Evolutionary conservation across 1,140 invertebrate species (phyloP), one percentile per base, ranked within the genome.

Genomic region (Bombus terrestris): DNA sequence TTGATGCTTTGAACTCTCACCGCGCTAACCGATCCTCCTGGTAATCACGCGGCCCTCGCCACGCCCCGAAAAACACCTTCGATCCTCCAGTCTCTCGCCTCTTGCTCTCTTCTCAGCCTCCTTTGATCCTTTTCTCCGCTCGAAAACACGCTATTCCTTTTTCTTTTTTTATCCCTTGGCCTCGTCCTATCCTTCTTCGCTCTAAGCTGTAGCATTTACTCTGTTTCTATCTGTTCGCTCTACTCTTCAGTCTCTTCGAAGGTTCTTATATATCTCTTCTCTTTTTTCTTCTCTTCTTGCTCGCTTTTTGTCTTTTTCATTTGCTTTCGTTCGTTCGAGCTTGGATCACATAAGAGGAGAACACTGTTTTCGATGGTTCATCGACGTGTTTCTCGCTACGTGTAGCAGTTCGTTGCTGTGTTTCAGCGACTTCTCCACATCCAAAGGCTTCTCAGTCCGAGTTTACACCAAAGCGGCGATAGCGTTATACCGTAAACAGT

Each of bases 1-100:
- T 95, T 95, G 94, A 94, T 94, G 93, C 94, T 94, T 95, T 95
- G 94, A 94, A 95, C 94, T 94, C 93, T 95, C 94, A 94, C 94
- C 94, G 94, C 94, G 91, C 94, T 95, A 94, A 95, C 94, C 94
- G 94, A 94, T 94, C 93, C 94, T 93, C 92, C 93, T 92, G 94
- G 94, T 95, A 95, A 95, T 95, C 94, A 94, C 92, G 92, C 93
- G 93, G 92, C 88, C 92, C 92, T 92, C 76, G 94, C 94, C 94
- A 94, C 94, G 94, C 94, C 94, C 94, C 92, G 93, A 95, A 94
- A 94, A 95, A 95, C 94, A 95, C 94, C 94, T 94, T 93, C 91
- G 90, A 91, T 90, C 92, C 92, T 92, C 89, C 91, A 83, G 88
- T 77, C 77, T 85, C 68, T 79, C 83, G 68, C 71, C 83, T 72